These are phyloP conservation scores for Glaucopsyche alexis DNA, from an alignment of 2,888 invertebrate species.

Conservation along the genomic window DNA sequence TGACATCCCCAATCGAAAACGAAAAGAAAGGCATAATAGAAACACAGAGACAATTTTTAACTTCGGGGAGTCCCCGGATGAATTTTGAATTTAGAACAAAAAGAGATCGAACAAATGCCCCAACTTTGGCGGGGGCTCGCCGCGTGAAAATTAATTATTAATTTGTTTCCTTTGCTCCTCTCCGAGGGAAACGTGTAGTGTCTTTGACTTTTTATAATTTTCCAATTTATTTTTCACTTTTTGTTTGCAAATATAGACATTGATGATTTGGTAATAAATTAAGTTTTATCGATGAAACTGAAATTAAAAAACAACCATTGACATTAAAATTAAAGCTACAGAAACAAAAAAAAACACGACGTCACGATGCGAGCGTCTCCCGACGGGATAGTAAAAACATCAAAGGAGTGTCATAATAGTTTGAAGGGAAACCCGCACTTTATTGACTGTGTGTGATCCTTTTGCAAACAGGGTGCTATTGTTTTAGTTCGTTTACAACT, in stretches of 20 bases:
- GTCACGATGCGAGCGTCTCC: conserved; percentile 41
- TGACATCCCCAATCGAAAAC: conserved; percentile 38
- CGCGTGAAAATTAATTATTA: conserved; percentile 75
- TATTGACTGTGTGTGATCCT: conserved; percentile 56
- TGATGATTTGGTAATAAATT: background rate
- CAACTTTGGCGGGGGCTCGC: conserved; percentile 58
- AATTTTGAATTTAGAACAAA: conserved; percentile 70
- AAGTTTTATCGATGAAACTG: background rate
- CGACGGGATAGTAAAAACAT: conserved; percentile 60
- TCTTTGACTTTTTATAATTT: conserved; percentile 56
- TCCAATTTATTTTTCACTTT: conserved; percentile 59
- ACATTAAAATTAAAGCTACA: conserved; percentile 12
- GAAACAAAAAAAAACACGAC: conserved; percentile 17
- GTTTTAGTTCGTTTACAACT: conserved; percentile 24
- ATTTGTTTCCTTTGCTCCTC: conserved; percentile 68
- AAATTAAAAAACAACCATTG: background rate
- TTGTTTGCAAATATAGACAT: conserved; percentile 38
- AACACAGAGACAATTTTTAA: conserved; percentile 59
- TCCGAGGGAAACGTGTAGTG: conserved; percentile 57
- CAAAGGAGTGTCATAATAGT: conserved; percentile 58
- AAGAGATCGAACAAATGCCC: conserved; percentile 64
- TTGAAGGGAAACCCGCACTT: conserved; percentile 56
- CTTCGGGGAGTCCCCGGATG: conserved; percentile 62
- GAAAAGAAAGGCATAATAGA: conserved; percentile 48
- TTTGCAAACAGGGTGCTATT: conserved; percentile 36